Percentiles rank a stretch among this genome's conserved stretches.
Evolutionary conservation across 37 sponge, comb jelly and placozoan species (phyloP).

Genomic region (Eunapius fragilis): DNA sequence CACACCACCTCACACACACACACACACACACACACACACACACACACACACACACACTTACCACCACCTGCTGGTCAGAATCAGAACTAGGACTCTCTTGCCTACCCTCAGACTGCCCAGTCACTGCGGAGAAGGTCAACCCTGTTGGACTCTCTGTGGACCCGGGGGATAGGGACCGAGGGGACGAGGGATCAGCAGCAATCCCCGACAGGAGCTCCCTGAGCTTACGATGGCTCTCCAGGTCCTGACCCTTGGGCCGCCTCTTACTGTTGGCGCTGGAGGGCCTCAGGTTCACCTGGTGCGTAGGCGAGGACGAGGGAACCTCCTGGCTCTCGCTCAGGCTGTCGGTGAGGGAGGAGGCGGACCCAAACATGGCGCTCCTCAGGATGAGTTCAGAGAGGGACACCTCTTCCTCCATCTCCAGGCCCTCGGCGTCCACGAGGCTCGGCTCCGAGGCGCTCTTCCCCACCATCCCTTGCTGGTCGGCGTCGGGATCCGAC

Average conservation of each 20-base stretch:
- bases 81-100: background rate
- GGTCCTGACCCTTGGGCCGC: background rate
- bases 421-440: constrained; percentile 15
- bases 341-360: constrained; percentile 32
- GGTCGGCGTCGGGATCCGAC: background rate
- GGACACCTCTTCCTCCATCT: constrained; percentile 38
- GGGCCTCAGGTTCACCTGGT: constrained; percentile 43
- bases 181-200: background rate
- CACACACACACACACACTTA: constrained; percentile 49
- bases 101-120: background rate
- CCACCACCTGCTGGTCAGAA: background rate
- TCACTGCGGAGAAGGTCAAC: background rate
- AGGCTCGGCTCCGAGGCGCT: background rate
- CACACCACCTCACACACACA: constrained; percentile 20
- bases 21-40: constrained; percentile 63
- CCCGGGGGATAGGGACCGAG: constrained; percentile 6
- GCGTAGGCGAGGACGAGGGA: background rate
- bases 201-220: background rate
- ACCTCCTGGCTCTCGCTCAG: background rate
- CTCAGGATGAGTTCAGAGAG: constrained; percentile 51
- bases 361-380: constrained; percentile 45
- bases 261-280: constrained; percentile 3
- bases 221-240: background rate
- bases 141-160: constrained; percentile 1
- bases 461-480: background rate